Conservation (phyloP, 2,113 vertebrate species). For the Toxotes chatareus region DNA sequence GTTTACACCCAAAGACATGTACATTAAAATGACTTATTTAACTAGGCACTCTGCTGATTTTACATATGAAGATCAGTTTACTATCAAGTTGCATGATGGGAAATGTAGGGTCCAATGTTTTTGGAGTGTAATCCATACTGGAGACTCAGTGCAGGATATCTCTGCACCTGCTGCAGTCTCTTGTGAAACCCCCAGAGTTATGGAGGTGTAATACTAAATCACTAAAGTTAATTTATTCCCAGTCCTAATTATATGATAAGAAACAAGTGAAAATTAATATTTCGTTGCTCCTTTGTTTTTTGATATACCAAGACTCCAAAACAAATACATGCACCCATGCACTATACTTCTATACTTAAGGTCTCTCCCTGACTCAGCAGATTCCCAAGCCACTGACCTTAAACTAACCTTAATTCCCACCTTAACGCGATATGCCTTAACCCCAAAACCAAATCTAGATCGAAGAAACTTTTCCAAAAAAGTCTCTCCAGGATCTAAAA, state of each 20-base stretch:
- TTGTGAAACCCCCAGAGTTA: neutral
- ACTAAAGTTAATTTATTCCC: neutral
- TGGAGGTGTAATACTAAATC: neutral
- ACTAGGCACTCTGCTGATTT: neutral
- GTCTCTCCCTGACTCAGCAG: too few species aligned
- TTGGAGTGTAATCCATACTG: neutral
- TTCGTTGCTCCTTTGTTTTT: neutral
- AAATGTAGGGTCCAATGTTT: neutral
- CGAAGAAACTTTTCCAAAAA: neutral
- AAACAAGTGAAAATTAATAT: neutral
- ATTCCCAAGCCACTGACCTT: too few species aligned
- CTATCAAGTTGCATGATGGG: neutral
- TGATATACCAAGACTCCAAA: neutral
- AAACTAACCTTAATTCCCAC: neutral
- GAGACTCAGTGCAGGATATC: too few species aligned
- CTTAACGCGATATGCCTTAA: neutral
- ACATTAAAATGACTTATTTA: neutral
- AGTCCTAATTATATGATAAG: neutral
- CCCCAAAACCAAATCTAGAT: neutral
- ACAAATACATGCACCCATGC: neutral
- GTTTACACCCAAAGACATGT: constrained; percentile 13
- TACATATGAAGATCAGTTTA: neutral
- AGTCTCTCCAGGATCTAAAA: neutral
- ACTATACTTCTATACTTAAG: too few species aligned
- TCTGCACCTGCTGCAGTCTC: neutral